A percentile compares a stretch with the other conserved stretches of the same genome.
Evolutionary conservation across 2,113 vertebrate genomes (phyloP).

Genomic region (Calidris pugnax): DNA sequence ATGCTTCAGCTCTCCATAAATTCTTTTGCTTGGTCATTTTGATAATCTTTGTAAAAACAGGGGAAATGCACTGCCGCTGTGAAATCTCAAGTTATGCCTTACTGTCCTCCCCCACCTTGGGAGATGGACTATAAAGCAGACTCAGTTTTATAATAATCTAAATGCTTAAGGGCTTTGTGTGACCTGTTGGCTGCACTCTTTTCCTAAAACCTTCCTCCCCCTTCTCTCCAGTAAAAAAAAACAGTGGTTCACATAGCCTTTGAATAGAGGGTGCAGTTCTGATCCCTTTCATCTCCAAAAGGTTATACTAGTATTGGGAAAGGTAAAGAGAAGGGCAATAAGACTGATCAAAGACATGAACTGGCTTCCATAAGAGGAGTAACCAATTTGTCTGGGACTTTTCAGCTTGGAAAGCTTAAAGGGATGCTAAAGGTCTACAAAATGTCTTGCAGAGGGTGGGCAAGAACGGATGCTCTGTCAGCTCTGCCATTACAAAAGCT

Average conservation of each 20-base stretch:
- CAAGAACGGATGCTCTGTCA: background rate
- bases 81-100: background rate
- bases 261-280: background rate
- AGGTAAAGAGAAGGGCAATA: background rate
- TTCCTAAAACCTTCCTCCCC: background rate
- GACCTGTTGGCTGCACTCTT: background rate
- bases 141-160: background rate
- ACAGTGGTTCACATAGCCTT: background rate
- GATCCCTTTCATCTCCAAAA: background rate
- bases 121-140: background rate
- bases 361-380: background rate
- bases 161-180: background rate
- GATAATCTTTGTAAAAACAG: background rate
- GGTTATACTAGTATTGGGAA: background rate
- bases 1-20: background rate
- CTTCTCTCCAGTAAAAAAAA: background rate
- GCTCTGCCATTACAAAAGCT: background rate
- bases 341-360: background rate
- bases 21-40: background rate
- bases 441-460: background rate
- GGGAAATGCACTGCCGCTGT: background rate
- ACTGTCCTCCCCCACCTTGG: background rate
- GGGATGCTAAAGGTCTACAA: background rate
- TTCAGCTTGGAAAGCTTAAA: background rate
- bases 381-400: background rate